phyloP scores from a whole-genome alignment of 2,113 vertebrate species.

The Macquaria ambigua region DNA sequence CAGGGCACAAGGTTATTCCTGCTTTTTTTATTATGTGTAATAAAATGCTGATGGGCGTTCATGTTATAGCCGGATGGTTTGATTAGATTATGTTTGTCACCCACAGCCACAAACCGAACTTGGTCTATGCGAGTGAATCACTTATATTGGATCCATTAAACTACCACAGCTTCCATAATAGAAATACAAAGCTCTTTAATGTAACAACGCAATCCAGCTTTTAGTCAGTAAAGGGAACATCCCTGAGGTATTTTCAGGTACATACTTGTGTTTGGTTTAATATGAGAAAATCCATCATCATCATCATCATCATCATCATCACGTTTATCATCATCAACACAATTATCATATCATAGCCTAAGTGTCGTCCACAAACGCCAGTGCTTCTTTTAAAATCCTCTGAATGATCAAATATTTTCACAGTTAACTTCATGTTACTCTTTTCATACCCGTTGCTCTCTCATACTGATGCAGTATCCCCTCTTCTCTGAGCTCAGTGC shows the following conservation, averaged over 20 bases:
- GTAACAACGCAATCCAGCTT: background rate
- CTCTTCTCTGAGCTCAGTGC: conserved; percentile 8
- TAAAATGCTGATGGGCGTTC: conserved; percentile 9
- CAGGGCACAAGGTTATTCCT: conserved; percentile 16
- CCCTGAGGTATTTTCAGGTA: background rate
- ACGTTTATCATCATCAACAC: background rate
- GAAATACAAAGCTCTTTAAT: background rate
- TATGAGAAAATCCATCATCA: conserved; percentile 12
- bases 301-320: background rate
- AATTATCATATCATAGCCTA: too few species aligned
- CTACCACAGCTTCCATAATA: background rate
- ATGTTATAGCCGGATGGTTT: background rate
- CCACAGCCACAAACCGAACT: conserved; percentile 34
- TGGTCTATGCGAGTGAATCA: conserved; percentile 14
- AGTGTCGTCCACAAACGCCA: background rate
- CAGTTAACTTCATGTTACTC: conserved; percentile 54
- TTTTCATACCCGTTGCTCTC: conserved; percentile 17
- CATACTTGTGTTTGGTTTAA: conserved; percentile 10
- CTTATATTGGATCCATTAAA: conserved; percentile 1
- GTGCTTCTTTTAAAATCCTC: background rate
- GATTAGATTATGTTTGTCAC: conserved; percentile 36
- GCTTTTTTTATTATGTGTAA: background rate
- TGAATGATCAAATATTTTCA: background rate
- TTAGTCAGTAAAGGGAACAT: conserved; percentile 3
- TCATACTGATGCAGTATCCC: conserved; percentile 33